phyloP scores from a whole-genome alignment of 2,113 vertebrate species.

The Pterophyllum scalare region DNA sequence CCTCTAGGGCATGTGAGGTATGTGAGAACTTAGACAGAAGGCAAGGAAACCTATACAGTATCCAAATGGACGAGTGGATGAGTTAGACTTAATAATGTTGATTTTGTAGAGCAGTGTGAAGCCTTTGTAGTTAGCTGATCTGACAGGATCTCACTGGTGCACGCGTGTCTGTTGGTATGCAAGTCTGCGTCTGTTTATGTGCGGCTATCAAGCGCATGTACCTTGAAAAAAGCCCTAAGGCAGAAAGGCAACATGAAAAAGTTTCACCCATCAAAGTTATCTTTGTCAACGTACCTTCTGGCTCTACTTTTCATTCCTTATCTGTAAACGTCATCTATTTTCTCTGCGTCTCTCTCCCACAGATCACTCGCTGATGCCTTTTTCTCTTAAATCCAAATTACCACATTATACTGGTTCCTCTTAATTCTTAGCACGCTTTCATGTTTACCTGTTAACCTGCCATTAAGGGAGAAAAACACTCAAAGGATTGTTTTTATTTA shows the following conservation, averaged over 20 bases:
- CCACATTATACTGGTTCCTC: background rate
- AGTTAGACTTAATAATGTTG: slow-evolving; percentile 27
- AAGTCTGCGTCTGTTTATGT: slow-evolving; percentile 29
- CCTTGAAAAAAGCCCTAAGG: slow-evolving; percentile 42
- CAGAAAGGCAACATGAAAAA: slow-evolving; percentile 31
- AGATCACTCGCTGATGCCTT: background rate
- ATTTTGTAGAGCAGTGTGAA: slow-evolving; percentile 16
- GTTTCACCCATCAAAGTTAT: slow-evolving; percentile 58
- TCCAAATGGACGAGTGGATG: slow-evolving; percentile 2
- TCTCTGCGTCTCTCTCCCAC: background rate
- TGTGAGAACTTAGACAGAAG: background rate
- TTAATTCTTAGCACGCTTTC: slow-evolving; percentile 13
- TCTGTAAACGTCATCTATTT: slow-evolving; percentile 35
- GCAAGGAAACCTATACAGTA: background rate
- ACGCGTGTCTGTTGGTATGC: slow-evolving; percentile 17
- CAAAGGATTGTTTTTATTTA: background rate
- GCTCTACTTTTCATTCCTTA: slow-evolving; percentile 34
- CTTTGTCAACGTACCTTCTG: slow-evolving; percentile 42
- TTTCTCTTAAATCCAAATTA: slow-evolving; percentile 39
- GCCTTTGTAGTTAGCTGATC: slow-evolving; percentile 25
- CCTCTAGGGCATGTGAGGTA: background rate
- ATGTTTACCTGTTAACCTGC: slow-evolving; percentile 10
- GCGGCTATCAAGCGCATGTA: slow-evolving; percentile 23
- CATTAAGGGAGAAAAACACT: background rate
- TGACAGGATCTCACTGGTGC: slow-evolving; percentile 18